phyloP scores from a whole-genome alignment of 2,888 invertebrate species.

The Epinotia ramella region DNA sequence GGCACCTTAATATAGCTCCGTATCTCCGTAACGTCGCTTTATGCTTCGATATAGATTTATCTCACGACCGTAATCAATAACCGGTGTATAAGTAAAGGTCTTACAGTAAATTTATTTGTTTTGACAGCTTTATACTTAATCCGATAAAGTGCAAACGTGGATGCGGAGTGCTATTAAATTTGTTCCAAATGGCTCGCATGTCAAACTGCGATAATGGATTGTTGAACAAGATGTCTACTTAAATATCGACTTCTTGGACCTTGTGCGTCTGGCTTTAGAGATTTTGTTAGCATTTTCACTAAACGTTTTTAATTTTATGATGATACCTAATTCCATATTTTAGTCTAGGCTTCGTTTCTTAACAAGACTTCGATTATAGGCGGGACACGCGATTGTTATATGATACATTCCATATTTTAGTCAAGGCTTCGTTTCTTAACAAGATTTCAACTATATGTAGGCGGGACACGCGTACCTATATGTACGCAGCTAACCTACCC shows the following conservation, averaged over 20 bases:
- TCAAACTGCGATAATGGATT: conserved; percentile 35
- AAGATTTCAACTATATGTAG: not conserved
- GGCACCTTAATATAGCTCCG: not conserved
- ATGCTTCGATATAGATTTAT: conserved; percentile 6
- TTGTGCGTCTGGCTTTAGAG: not conserved
- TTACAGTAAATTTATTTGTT: conserved; percentile 24
- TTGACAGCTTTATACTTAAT: conserved; percentile 31
- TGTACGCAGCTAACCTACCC: too few species aligned
- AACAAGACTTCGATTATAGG: not conserved
- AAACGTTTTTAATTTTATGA: not conserved
- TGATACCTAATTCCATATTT: not conserved
- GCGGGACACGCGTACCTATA: not conserved
- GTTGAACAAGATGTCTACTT: conserved; percentile 12
- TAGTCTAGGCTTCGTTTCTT: not conserved
- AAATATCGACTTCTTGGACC: not conserved
- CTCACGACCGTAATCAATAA: conserved; percentile 13
- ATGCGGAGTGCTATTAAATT: conserved; percentile 29
- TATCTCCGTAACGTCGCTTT: conserved; percentile 4
- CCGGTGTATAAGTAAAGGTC: not conserved
- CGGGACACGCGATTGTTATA: not conserved
- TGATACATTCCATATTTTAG: not conserved
- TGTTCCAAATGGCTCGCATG: conserved; percentile 37
- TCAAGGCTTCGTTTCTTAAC: not conserved
- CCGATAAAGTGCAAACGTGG: conserved; percentile 37
- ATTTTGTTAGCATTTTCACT: not conserved